Conservation (phyloP, 64 coral and sea anemone species). For the Astreopora myriophthalma region DNA sequence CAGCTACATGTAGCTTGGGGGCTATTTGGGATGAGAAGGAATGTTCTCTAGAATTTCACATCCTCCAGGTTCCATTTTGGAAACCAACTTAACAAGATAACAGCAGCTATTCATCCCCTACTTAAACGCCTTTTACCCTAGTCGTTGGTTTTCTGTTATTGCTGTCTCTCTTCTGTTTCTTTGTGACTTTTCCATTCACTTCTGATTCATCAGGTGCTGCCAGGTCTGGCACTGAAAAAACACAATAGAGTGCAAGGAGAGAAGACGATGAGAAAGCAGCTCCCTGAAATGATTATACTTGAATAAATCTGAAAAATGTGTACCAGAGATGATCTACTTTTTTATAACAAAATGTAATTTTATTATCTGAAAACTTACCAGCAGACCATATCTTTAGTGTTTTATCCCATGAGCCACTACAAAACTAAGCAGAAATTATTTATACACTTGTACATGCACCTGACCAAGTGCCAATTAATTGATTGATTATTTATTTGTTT, state of each 20-base stretch:
- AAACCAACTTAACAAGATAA: not conserved
- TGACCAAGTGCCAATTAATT: too few species aligned
- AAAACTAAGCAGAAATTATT: conserved; percentile 80
- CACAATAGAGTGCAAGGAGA: not conserved
- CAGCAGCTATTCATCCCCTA: not conserved
- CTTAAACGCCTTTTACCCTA: conserved; percentile 56
- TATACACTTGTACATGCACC: too few species aligned
- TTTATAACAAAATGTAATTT: not conserved
- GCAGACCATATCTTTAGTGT: conserved; percentile 96
- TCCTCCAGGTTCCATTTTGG: too few species aligned
- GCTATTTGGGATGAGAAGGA: too few species aligned
- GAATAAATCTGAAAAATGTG: too few species aligned
- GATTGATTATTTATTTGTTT: too few species aligned
- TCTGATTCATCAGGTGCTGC: conserved; percentile 75
- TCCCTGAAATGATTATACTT: too few species aligned
- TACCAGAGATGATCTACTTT: not conserved
- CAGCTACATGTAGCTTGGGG: too few species aligned
- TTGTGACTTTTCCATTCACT: conserved; percentile 43
- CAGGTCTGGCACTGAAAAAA: conserved; percentile 62
- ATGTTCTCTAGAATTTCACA: too few species aligned
- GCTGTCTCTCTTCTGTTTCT: conserved; percentile 63
- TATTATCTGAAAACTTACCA: conserved; percentile 56
- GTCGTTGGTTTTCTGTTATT: conserved; percentile 80
- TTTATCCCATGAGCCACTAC: conserved; percentile 99
- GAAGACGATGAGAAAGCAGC: too few species aligned